These are phyloP conservation scores for Centropyge bicolor DNA, from an alignment of 2,797 vertebrate species.

Conservation along the genomic window DNA sequence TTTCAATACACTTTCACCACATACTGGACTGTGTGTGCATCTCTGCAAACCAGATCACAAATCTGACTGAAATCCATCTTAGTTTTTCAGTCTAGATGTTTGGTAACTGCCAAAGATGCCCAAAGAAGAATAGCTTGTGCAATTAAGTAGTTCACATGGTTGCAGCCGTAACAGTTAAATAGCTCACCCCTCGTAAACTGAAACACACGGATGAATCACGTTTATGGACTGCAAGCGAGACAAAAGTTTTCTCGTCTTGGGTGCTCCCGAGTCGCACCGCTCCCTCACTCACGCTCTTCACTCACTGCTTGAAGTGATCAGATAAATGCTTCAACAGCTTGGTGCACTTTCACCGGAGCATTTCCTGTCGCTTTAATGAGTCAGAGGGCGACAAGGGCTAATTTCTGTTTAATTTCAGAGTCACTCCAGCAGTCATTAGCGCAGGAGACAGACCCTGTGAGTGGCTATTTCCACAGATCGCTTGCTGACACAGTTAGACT, in stretches of 20 bases:
- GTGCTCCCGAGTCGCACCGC: not conserved
- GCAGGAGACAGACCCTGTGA: not conserved
- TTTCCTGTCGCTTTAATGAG: not conserved
- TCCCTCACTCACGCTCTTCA: not conserved
- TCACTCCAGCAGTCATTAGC: slow-evolving; percentile 26
- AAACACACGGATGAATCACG: not conserved
- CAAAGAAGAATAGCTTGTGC: not conserved
- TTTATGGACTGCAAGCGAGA: not conserved
- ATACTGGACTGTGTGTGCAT: not conserved
- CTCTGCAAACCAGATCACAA: not conserved
- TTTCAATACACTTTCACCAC: slow-evolving; percentile 7
- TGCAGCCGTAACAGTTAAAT: not conserved
- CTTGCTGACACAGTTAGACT: not conserved
- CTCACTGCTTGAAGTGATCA: not conserved
- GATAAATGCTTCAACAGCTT: slow-evolving; percentile 3
- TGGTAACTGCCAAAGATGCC: not conserved
- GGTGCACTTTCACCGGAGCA: not conserved
- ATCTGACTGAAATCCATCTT: not conserved
- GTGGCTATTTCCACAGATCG: not conserved
- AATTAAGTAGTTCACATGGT: not conserved
- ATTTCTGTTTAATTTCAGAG: slow-evolving; percentile 32
- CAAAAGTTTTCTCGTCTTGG: not conserved
- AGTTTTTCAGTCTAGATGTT: not conserved
- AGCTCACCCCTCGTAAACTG: not conserved
- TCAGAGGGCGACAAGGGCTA: slow-evolving; percentile 1